Evolutionary conservation across 2,797 vertebrate species (phyloP).

Genomic region (Spinibarbus caldwelli): DNA sequence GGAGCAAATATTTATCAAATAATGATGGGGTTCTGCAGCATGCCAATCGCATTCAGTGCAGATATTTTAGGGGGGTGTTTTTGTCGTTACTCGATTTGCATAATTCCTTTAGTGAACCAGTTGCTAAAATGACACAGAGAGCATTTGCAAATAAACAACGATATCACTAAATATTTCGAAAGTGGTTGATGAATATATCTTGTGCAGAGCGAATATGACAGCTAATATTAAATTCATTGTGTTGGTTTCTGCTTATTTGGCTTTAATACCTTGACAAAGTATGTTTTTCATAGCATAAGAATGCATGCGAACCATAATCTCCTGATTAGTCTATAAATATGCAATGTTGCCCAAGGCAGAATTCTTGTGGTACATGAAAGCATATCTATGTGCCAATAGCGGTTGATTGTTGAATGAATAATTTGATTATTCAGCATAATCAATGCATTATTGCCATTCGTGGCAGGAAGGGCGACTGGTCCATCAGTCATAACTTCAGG

Average conservation of each 20-base stretch:
- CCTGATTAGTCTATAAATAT: constrained; percentile 36
- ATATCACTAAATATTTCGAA: neutral
- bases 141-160: neutral
- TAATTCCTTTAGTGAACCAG: neutral
- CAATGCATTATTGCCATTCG: constrained; percentile 32
- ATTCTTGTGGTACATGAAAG: constrained; percentile 11
- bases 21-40: neutral
- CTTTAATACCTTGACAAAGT: neutral
- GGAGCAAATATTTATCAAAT: neutral
- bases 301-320: neutral
- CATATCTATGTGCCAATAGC: constrained; percentile 21
- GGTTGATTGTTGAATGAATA: constrained; percentile 40
- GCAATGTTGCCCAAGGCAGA: constrained; percentile 15
- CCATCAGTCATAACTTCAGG: constrained; percentile 28
- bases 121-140: neutral
- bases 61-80: neutral
- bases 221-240: constrained; percentile 5
- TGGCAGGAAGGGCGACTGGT: constrained; percentile 35
- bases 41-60: neutral
- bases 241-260: neutral
- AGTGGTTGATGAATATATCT: neutral
- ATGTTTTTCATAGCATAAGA: neutral
- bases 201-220: neutral
- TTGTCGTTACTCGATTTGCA: neutral
- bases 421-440: constrained; percentile 47